Conservation (phyloP, 2,888 invertebrate species). For the Melikaiella ostensackeni region DNA sequence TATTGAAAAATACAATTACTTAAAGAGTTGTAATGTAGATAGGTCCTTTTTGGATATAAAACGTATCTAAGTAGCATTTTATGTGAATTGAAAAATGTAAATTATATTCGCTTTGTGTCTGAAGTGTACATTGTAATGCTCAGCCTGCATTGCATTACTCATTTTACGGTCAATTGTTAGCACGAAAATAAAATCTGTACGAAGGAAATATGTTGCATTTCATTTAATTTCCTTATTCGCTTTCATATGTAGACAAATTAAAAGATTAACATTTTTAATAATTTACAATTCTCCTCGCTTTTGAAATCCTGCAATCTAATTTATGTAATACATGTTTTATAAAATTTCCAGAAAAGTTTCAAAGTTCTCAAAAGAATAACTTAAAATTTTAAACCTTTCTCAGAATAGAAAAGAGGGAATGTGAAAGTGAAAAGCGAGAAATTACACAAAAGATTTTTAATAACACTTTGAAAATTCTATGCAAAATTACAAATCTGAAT, state of each 20-base stretch:
- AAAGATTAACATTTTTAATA: too few relatives aligned
- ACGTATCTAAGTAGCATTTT: not conserved
- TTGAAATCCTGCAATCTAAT: too few relatives aligned
- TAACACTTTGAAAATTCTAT: not conserved
- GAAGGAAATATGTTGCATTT: not conserved
- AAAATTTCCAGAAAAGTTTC: too few relatives aligned
- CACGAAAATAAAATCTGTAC: slow-evolving; percentile 21
- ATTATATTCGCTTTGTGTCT: not conserved
- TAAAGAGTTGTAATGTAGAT: not conserved
- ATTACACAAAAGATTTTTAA: not conserved
- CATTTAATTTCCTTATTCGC: not conserved
- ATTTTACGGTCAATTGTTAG: slow-evolving; percentile 7
- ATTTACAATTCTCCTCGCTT: too few relatives aligned
- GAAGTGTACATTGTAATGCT: slow-evolving; percentile 7
- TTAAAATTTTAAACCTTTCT: not conserved
- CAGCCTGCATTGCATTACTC: slow-evolving; percentile 1
- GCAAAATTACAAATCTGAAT: not conserved
- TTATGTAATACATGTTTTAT: too few relatives aligned
- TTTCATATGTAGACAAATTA: not conserved
- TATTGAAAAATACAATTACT: not conserved
- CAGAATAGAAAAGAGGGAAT: not conserved
- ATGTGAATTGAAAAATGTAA: not conserved
- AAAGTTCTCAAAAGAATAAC: not conserved
- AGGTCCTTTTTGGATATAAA: not conserved
- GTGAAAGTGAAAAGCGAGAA: not conserved